These are phyloP conservation scores for Ochotona curzoniae DNA, from an alignment of 2,113 vertebrate genomes.

Conservation along the genomic window DNA sequence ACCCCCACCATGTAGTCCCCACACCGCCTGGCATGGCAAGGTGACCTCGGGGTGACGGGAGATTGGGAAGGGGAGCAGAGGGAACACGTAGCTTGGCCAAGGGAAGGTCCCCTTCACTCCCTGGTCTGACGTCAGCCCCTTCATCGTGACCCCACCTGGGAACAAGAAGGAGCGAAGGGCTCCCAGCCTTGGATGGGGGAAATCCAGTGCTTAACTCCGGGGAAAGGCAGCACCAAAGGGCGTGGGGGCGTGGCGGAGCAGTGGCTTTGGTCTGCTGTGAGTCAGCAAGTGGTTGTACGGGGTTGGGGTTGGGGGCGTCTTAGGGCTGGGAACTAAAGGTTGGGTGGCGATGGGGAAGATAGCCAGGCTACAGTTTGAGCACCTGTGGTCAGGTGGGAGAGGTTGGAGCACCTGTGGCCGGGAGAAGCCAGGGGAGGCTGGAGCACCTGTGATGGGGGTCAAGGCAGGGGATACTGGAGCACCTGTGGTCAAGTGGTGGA, in stretches of 20 bases:
- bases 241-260: not conserved
- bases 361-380: not conserved
- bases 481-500: not conserved
- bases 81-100: not conserved
- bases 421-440: no score
- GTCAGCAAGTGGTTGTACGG: not conserved
- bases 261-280: not conserved
- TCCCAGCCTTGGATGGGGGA: conserved; percentile 20
- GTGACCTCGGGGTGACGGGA: not conserved
- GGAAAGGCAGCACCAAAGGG: conserved; percentile 69
- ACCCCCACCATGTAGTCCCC: not conserved
- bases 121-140: conserved; percentile 38
- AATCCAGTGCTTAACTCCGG: conserved; percentile 78
- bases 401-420: no score
- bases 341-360: not conserved
- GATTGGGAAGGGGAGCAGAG: no score
- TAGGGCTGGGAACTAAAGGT: not conserved
- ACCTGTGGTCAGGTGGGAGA: not conserved
- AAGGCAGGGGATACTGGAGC: not conserved
- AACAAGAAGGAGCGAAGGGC: not conserved
- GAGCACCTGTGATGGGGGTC: no score
- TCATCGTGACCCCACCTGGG: conserved; percentile 14
- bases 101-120: conserved; percentile 4
- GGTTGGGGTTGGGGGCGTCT: no score
- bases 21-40: conserved; percentile 10